Percentiles rank a stretch among this genome's conserved stretches.
phyloP scores from a whole-genome alignment of 2,888 invertebrate genomes.

The Blastobasis adustella region DNA sequence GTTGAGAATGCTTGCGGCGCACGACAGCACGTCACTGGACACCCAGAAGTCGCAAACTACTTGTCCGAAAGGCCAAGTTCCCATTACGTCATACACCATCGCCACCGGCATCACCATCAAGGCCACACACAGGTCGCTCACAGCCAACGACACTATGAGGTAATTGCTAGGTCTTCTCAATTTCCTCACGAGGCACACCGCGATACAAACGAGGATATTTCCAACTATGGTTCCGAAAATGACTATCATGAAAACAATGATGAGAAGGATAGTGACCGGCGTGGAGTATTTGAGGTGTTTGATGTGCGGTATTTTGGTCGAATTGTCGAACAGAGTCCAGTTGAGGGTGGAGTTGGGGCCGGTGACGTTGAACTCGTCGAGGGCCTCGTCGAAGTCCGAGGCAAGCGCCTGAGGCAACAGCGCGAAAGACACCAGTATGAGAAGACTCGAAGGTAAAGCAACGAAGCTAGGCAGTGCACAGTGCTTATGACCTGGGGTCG shows the following conservation, averaged over 20 bases:
- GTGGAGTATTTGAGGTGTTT: slow-evolving; percentile 63
- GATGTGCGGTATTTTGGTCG: slow-evolving; percentile 33
- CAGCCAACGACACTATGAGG: slow-evolving; percentile 93
- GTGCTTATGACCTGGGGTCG: slow-evolving; percentile 63
- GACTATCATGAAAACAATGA: slow-evolving; percentile 82
- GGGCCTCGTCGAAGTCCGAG: slow-evolving; percentile 40
- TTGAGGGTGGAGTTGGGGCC: slow-evolving; percentile 46
- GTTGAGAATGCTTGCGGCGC: slow-evolving; percentile 98
- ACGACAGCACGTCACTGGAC: slow-evolving; percentile 96
- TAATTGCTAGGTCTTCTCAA: slow-evolving; percentile 93
- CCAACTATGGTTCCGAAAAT: slow-evolving; percentile 89
- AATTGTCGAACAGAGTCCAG: slow-evolving; percentile 50
- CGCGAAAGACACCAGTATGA: slow-evolving; percentile 56
- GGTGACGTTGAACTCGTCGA: slow-evolving; percentile 35
- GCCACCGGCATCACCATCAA: slow-evolving; percentile 98
- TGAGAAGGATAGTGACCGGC: slow-evolving; percentile 78
- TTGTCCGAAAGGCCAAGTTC: slow-evolving; percentile 94
- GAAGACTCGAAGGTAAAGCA: slow-evolving; percentile 72
- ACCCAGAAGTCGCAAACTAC: slow-evolving; percentile 97
- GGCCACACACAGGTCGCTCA: slow-evolving; percentile 97
- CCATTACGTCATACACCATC: slow-evolving; percentile 92
- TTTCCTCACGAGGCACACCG: slow-evolving; percentile 95
- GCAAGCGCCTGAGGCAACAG: slow-evolving; percentile 42
- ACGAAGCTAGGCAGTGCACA: slow-evolving; percentile 71
- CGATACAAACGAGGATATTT: slow-evolving; percentile 95